A percentile compares a stretch with the other conserved stretches of the same genome.
phyloP scores from a whole-genome alignment of 2,113 vertebrate genomes.

The Pandion haliaetus region DNA sequence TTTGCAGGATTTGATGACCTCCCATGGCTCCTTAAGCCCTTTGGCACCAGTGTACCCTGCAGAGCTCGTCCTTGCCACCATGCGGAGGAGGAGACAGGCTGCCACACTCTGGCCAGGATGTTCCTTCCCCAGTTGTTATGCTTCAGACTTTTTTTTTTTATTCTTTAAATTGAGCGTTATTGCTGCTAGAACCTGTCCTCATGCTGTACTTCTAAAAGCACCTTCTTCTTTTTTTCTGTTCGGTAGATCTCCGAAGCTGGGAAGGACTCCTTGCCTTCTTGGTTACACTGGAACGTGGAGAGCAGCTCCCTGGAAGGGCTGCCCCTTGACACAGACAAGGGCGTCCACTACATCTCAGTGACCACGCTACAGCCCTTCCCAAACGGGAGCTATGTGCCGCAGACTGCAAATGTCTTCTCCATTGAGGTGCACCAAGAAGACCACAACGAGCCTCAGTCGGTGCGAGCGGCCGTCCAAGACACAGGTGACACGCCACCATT shows the following conservation, averaged over 20 bases:
- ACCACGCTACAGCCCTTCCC: conserved; percentile 74
- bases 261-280: conserved; percentile 86
- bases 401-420: conserved; percentile 86
- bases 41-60: neutral
- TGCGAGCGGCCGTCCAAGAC: conserved; percentile 76
- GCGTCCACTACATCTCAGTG: conserved; percentile 89
- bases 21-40: neutral
- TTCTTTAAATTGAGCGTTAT: neutral
- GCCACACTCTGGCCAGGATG: neutral
- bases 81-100: neutral
- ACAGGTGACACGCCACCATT: conserved; percentile 71
- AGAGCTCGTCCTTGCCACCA: neutral
- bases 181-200: neutral
- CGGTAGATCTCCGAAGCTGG: conserved; percentile 85
- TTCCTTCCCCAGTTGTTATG: neutral
- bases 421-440: conserved; percentile 94
- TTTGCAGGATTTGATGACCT: neutral
- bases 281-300: conserved; percentile 88
- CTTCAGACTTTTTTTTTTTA: neutral
- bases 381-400: conserved; percentile 76
- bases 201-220: neutral
- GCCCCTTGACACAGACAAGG: conserved; percentile 91
- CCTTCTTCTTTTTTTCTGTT: neutral
- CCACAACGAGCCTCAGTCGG: conserved; percentile 82
- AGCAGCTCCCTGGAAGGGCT: conserved; percentile 84